phyloP scores from a whole-genome alignment of 2,888 invertebrate genomes.

The Coleophora flavipennella region DNA sequence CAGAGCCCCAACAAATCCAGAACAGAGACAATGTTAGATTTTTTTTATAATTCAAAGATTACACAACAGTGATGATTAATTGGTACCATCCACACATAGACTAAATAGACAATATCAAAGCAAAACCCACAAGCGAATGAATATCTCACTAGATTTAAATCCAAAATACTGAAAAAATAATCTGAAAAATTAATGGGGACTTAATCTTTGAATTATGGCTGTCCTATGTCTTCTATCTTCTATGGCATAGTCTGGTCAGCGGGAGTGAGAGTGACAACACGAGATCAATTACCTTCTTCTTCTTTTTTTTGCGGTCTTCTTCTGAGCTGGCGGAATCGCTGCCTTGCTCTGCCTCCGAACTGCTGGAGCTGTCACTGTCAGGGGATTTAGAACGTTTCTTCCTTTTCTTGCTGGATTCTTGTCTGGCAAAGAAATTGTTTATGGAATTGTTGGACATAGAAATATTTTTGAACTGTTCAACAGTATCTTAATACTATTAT shows the following conservation, averaged over 20 bases:
- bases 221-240: no score
- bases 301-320: conserved; percentile 50
- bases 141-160: no score
- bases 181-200: neutral
- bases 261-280: no score
- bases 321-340: conserved; percentile 45
- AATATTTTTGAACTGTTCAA: neutral
- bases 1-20: conserved; percentile 7
- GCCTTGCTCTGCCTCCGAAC: conserved; percentile 50
- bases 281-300: conserved; percentile 50
- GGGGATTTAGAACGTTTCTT: conserved; percentile 74
- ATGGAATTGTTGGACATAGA: no score
- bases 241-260: neutral
- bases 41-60: conserved; percentile 15
- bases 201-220: conserved; percentile 22
- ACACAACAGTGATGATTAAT: conserved; percentile 4
- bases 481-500: neutral
- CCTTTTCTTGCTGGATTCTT: conserved; percentile 64
- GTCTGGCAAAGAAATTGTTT: conserved; percentile 26
- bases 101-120: conserved; percentile 1
- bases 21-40: conserved; percentile 14
- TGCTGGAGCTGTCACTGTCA: conserved; percentile 63
- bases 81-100: conserved; percentile 5
- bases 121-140: no score
- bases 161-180: no score